Conservation (phyloP, 2,888 invertebrate genomes). For the Cantharis nigra region DNA sequence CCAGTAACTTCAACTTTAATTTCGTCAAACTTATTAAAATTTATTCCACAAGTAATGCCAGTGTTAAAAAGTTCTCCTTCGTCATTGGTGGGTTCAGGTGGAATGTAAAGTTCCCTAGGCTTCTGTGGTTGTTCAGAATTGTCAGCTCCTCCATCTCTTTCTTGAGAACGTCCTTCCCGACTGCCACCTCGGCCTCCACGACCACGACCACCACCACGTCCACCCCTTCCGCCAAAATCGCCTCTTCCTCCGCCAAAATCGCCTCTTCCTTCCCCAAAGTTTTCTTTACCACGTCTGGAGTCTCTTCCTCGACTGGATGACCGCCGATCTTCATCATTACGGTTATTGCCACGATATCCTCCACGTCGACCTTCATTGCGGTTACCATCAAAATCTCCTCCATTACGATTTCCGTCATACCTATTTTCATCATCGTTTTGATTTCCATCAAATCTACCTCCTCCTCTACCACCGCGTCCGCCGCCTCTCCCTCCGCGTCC, state of each 20-base stretch:
- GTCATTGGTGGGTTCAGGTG: slow-evolving; percentile 74
- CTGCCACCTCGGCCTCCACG: slow-evolving; percentile 19
- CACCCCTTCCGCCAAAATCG: neutral
- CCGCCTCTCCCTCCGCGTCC: slow-evolving; percentile 26
- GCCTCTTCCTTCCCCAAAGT: neutral
- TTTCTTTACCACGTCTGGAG: neutral
- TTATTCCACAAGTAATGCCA: slow-evolving; percentile 80
- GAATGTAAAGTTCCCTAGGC: slow-evolving; percentile 69
- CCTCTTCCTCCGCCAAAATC: neutral
- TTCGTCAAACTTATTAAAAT: slow-evolving; percentile 88
- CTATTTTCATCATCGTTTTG: neutral
- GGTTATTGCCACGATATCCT: neutral
- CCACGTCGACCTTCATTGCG: neutral
- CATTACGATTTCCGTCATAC: neutral
- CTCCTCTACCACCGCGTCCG: slow-evolving; percentile 6
- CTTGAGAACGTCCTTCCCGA: slow-evolving; percentile 30
- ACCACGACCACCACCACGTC: slow-evolving; percentile 6
- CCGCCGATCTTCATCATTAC: slow-evolving; percentile 1
- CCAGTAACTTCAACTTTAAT: slow-evolving; percentile 87
- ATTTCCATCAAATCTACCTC: slow-evolving; percentile 21
- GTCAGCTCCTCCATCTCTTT: slow-evolving; percentile 25
- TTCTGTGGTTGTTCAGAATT: slow-evolving; percentile 9
- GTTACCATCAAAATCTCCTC: too few species aligned
- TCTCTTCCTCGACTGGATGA: neutral
- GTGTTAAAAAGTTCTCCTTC: slow-evolving; percentile 72